These are phyloP conservation scores for Pachyrhynchus sulphureomaculatus DNA, from an alignment of 1,140 invertebrate species.

Conservation along the genomic window DNA sequence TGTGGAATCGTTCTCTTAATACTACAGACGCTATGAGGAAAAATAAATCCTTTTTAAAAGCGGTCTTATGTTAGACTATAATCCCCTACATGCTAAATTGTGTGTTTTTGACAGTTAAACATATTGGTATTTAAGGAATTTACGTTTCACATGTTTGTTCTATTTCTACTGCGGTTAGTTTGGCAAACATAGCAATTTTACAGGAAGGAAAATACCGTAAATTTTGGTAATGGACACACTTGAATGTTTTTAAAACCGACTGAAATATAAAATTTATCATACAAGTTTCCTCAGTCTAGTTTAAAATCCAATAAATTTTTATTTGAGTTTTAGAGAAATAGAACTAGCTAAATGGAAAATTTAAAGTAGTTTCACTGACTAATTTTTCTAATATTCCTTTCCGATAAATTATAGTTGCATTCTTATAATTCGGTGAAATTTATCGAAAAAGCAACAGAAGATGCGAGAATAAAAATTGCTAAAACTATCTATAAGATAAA, in stretches of 20 bases:
- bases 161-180: conserved; percentile 12
- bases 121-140: conserved; percentile 11
- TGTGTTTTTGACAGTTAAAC: conserved; percentile 13
- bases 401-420: too few relatives aligned
- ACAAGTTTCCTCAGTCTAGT: conserved; percentile 4
- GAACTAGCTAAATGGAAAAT: too few relatives aligned
- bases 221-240: conserved; percentile 23
- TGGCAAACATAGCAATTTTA: conserved; percentile 22
- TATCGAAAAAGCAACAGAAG: too few relatives aligned
- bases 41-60: neutral
- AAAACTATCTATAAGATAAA: too few relatives aligned
- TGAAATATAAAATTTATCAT: conserved; percentile 22
- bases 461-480: too few relatives aligned
- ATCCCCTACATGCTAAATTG: neutral
- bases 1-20: too few relatives aligned
- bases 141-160: conserved; percentile 18
- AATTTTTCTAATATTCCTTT: too few relatives aligned
- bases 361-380: too few relatives aligned
- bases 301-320: neutral
- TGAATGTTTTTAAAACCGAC: conserved; percentile 21
- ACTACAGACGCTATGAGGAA: too few relatives aligned
- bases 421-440: too few relatives aligned
- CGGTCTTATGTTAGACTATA: too few relatives aligned
- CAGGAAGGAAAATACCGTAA: conserved; percentile 20
- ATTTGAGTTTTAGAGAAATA: too few relatives aligned